A percentile compares a stretch with the other conserved stretches of the same genome.
These are phyloP conservation scores for Pterocles gutturalis DNA, from an alignment of 2,113 vertebrate genomes.

Conservation along the genomic window DNA sequence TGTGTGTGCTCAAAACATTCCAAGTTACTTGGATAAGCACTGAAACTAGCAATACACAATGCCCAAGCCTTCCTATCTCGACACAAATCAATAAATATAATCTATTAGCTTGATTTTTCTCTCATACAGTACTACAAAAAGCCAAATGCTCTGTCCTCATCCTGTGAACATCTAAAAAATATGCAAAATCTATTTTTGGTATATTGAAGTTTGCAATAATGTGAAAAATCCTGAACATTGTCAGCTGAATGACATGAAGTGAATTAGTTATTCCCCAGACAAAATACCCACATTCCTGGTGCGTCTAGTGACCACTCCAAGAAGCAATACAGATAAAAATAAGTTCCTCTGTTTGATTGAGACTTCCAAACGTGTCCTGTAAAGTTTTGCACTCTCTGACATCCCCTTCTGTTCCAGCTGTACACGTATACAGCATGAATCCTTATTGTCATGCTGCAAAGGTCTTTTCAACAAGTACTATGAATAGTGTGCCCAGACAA, in stretches of 20 bases:
- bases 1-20: not conserved
- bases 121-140: not conserved
- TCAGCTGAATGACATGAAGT: not conserved
- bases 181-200: not conserved
- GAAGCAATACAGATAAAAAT: not conserved
- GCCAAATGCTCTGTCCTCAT: not conserved
- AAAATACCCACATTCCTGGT: not conserved
- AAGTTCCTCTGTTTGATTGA: not conserved
- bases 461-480: not conserved
- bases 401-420: not conserved
- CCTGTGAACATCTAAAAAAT: not conserved
- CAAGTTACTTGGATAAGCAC: not conserved
- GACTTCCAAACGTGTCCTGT: not conserved
- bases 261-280: not conserved
- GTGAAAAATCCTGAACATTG: not conserved
- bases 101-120: not conserved
- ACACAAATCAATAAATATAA: not conserved
- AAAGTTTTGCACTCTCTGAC: not conserved
- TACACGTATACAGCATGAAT: not conserved
- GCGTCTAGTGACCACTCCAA: not conserved
- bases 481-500: not conserved
- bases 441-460: not conserved
- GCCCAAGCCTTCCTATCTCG: not conserved
- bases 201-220: not conserved
- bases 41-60: not conserved